phyloP scores from a whole-genome alignment of 2,888 invertebrate genomes.

The Pyrocoelia pectoralis region DNA sequence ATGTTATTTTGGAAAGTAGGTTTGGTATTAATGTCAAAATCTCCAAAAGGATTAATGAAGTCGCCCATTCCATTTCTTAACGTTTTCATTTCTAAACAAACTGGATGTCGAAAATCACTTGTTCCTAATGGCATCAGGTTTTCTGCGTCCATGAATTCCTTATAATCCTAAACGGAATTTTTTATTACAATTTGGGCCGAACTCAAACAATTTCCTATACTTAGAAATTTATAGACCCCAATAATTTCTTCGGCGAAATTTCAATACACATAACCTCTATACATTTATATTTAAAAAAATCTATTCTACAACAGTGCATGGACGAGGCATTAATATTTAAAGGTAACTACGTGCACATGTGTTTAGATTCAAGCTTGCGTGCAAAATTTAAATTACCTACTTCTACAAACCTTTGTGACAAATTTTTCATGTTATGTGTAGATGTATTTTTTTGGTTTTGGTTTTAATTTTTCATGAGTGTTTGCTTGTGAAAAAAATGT shows the following conservation, averaged over 20 bases:
- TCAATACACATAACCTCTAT: constrained; percentile 12
- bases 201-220: not conserved
- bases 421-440: constrained; percentile 13
- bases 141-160: constrained; percentile 91
- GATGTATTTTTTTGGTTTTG: constrained; percentile 13
- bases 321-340: constrained; percentile 25
- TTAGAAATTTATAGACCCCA: not conserved
- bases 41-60: constrained; percentile 42
- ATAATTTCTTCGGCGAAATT: not conserved
- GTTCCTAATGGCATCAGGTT: constrained; percentile 87
- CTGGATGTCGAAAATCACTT: constrained; percentile 83
- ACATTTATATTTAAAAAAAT: constrained; percentile 6
- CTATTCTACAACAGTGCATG: constrained; percentile 25
- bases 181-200: not conserved
- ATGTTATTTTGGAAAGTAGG: constrained; percentile 43
- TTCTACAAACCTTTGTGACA: constrained; percentile 44
- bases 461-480: constrained; percentile 18
- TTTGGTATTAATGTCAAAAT: constrained; percentile 35
- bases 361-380: constrained; percentile 45
- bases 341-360: constrained; percentile 25
- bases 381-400: constrained; percentile 42
- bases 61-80: constrained; percentile 64
- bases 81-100: constrained; percentile 81
- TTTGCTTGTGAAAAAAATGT: constrained; percentile 27
- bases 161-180: constrained; percentile 73